These are phyloP conservation scores for Tachystola acroxantha DNA, from an alignment of 2,888 invertebrate genomes.

Conservation along the genomic window DNA sequence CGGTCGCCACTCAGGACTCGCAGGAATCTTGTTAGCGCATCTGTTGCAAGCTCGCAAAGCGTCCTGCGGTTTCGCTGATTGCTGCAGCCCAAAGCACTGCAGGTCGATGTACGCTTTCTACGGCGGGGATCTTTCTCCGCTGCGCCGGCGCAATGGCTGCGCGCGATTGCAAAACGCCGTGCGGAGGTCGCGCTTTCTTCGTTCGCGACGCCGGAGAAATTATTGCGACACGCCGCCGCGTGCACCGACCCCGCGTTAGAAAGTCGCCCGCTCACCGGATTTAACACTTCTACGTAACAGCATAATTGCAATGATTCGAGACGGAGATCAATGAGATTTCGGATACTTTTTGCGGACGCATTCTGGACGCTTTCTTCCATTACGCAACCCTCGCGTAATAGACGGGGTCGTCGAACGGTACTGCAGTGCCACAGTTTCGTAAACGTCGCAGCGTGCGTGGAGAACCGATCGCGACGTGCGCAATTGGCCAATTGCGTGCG, in stretches of 20 bases:
- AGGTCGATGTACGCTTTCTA: constrained; percentile 67
- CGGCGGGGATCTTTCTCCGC: constrained; percentile 48
- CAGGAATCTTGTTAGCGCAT: constrained; percentile 52
- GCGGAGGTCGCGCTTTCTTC: constrained; percentile 78
- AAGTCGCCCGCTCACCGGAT: constrained; percentile 77
- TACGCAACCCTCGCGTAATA: constrained; percentile 68
- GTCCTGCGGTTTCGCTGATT: constrained; percentile 36
- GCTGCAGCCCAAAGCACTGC: constrained; percentile 15
- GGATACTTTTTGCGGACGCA: constrained; percentile 71
- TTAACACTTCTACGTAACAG: constrained; percentile 72
- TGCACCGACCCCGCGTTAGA: constrained; percentile 76
- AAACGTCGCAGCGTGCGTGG: constrained; percentile 35
- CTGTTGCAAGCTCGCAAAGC: constrained; percentile 37
- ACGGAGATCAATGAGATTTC: constrained; percentile 62
- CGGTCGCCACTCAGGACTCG: constrained; percentile 32
- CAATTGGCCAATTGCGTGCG: constrained; percentile 61
- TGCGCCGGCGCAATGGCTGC: constrained; percentile 22
- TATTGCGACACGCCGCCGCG: constrained; percentile 72
- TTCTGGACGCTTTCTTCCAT: constrained; percentile 73
- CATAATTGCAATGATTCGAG: constrained; percentile 72
- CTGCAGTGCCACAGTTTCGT: constrained; percentile 39
- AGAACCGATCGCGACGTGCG: constrained; percentile 34
- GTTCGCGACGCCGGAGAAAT: constrained; percentile 75
- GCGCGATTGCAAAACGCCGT: constrained; percentile 73
- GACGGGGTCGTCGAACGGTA: constrained; percentile 64